These are phyloP conservation scores for Oncorhynchus masou DNA, from an alignment of 2,113 vertebrate species.

Conservation along the genomic window DNA sequence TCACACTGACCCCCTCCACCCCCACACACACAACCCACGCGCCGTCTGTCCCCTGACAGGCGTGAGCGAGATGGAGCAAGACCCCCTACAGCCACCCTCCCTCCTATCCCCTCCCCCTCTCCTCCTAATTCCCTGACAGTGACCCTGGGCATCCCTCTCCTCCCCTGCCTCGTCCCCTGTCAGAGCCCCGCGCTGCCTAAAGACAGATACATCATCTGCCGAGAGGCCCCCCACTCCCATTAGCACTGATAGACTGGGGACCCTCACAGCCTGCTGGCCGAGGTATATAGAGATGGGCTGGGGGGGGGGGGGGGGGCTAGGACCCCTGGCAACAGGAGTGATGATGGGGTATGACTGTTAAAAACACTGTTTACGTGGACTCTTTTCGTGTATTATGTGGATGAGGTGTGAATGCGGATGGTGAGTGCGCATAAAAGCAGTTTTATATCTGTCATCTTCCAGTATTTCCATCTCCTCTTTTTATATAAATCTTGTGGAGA, in stretches of 20 bases:
- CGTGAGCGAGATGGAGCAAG: conserved; percentile 51
- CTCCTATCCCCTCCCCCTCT: conserved; percentile 8
- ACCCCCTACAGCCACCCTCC: conserved; percentile 56
- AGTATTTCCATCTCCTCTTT: no score
- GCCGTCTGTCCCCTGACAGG: conserved; percentile 72
- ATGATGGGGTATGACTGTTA: conserved; percentile 22
- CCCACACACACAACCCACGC: conserved; percentile 50
- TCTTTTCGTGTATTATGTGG: not conserved
- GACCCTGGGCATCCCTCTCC: conserved; percentile 28
- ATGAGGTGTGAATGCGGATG: not conserved
- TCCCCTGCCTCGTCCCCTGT: not conserved
- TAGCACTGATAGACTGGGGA: conserved; percentile 41
- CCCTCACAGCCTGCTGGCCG: not conserved
- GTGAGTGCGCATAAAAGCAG: not conserved
- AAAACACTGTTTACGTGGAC: no score
- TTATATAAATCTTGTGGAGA: no score
- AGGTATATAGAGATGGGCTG: not conserved
- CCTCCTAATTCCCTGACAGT: conserved; percentile 63
- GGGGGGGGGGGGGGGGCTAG: conserved; percentile 19
- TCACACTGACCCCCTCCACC: conserved; percentile 16
- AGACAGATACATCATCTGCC: conserved; percentile 64
- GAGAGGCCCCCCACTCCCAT: conserved; percentile 33
- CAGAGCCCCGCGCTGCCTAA: not conserved
- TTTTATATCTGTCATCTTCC: no score
- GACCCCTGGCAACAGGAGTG: conserved; percentile 58